Evolutionary conservation across 2,797 vertebrate genomes (phyloP), one percentile per base, ranked within the genome.

Genomic region (Pipistrellus pipistrellus): DNA sequence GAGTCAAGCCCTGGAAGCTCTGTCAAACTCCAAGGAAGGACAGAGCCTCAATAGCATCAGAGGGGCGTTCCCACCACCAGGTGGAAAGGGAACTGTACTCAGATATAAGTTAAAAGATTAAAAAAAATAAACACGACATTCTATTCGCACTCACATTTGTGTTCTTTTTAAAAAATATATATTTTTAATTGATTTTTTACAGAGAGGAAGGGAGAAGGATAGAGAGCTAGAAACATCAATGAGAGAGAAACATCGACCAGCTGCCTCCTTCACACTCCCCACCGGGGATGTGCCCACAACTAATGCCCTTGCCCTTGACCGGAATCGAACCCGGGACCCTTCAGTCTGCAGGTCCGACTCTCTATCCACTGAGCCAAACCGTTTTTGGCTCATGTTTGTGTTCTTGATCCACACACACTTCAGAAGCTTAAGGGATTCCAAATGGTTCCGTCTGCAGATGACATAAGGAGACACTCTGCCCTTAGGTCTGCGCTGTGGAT

Each of bases 101-200:
- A 85, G 53, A 66, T n/a, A 38, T 6, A 62, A 87, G 73, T 64
- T 75, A 95, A 87, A 92, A 93, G 89, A 78, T 53, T 66, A 77
- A 93, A 55, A 55, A 90, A 92, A 93, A 77, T n/a, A 71, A 91
- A 81, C n/a, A 38, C 8, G 62, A 84, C 21, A 41, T 48, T 72
- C 32, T 30, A 18, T 64, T 90, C 81, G 71, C 30, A 25, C 23
- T 81, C 27, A 86, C 35, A 3, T 18, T 6, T 51, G 51, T 51
- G 15, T 51, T 51, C 51, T 51, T 44, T 51, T 44, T 11, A 44
- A 44, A 44, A 44, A 44, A 44, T 44, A 44, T 44, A 44, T 44
- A 44, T 44, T 44, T 41, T 41, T 41, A 41, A 44, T 44, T 44
- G 44, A 44, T 44, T 44, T 44, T 44, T 44, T 11, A 44, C 44